A percentile compares a stretch with the other conserved stretches of the same genome.
Conservation (phyloP, 1,140 invertebrate genomes). For the Drosophila elegans region DNA sequence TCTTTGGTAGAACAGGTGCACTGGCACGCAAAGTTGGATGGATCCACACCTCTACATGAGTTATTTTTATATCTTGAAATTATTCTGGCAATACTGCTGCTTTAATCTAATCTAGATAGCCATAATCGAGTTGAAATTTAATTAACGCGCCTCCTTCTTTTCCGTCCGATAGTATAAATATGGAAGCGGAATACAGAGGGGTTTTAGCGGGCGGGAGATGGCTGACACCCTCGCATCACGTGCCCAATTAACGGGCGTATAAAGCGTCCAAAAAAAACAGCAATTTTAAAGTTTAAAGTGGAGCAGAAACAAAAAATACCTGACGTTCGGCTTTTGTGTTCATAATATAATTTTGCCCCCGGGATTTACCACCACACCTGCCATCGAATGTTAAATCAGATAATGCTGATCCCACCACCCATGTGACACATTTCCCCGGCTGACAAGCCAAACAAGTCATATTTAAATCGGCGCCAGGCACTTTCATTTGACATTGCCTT, state of each 20-base stretch:
- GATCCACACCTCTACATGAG: background rate
- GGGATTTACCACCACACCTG: slow-evolving; percentile 18
- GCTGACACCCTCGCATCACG: slow-evolving; percentile 52
- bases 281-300: background rate
- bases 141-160: slow-evolving; percentile 54
- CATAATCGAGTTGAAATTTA: slow-evolving; percentile 58
- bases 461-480: slow-evolving; percentile 39
- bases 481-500: slow-evolving; percentile 51
- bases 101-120: slow-evolving; percentile 55
- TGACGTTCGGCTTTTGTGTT: slow-evolving; percentile 4
- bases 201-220: slow-evolving; percentile 9
- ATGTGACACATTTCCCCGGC: slow-evolving; percentile 39
- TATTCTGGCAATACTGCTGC: slow-evolving; percentile 2
- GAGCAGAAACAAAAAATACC: slow-evolving; percentile 16
- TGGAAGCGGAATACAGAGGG: background rate
- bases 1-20: slow-evolving; percentile 32
- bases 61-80: slow-evolving; percentile 31
- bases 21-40: slow-evolving; percentile 36
- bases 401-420: slow-evolving; percentile 36
- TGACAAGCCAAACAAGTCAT: slow-evolving; percentile 36
- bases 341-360: slow-evolving; percentile 3
- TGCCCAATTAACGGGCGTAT: slow-evolving; percentile 51
- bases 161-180: background rate
- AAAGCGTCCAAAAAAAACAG: slow-evolving; percentile 15
- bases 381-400: slow-evolving; percentile 23